Base-by-base conservation (phyloP, 2,888 invertebrate species). In the Lathronympha strigana region DNA sequence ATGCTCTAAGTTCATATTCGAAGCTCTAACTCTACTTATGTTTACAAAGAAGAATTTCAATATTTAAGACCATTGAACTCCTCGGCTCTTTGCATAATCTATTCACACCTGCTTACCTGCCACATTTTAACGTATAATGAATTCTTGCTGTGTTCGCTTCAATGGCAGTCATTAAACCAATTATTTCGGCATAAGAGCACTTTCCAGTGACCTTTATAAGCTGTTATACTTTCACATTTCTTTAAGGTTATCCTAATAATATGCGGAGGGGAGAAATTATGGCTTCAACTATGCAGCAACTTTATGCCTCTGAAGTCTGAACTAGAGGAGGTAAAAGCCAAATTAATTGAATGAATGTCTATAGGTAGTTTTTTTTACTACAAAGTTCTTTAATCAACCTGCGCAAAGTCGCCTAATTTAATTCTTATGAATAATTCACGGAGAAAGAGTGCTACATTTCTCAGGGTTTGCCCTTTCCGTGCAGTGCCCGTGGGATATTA, bases 381-480 rank as follows among this genome's bases (percentile, higher is more conserved):
- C 1, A n/a, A 8, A 28, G 6, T 38, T 15, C 28, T 31, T 31
- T 45, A 4, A 45, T 57, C 19, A 57, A 57, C 25, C 28, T 57
- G 43, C n/a, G 21, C 31, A 43, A 57, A 19, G 31, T 43, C 40
- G 13, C 54, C 40, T 45, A 43, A 55, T 38, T 54, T 57, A 57
- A 57, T 57, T 57, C 40, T 43, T 31, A 57, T 57, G 55, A 57
- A 57, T 57, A 31, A 61, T 60, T 50, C 62, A 51, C 28, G 62
- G 50, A 38, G 63, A 50, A 57, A 54, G 36, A 43, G 19, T 38
- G 61, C 49, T 53, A 50, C 43, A 51, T 58, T 60, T 60, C 23
- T 21, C 54, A 63, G 43, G 49, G n/a, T 54, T 33, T 86, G 84
- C 81, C 88, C 86, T 87, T 87, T 86, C 80, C 87, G 84, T 86